phyloP scores from a whole-genome alignment of 2,888 invertebrate genomes.

The Sphecodes monilicornis region DNA sequence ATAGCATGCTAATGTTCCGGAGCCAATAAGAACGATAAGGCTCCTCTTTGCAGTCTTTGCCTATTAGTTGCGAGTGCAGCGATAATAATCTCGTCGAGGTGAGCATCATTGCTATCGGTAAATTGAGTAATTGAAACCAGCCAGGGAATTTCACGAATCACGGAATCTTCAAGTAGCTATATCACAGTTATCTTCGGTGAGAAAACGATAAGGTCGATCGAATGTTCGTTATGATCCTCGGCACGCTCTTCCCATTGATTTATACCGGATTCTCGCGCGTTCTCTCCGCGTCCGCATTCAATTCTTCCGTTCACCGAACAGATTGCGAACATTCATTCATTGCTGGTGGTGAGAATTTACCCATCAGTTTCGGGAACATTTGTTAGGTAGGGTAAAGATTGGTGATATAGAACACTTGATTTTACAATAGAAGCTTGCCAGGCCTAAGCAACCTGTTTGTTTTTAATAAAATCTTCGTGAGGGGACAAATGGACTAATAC shows the following conservation, averaged over 20 bases:
- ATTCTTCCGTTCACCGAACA: background rate
- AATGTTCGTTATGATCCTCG: constrained; percentile 59
- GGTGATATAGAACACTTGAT: no score
- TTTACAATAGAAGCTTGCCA: no score
- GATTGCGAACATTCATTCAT: background rate
- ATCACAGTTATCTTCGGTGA: constrained; percentile 46
- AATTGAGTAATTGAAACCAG: constrained; percentile 52
- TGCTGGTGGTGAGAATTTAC: no score
- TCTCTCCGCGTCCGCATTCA: constrained; percentile 40
- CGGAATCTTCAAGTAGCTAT: constrained; percentile 50
- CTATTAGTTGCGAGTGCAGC: constrained; percentile 71
- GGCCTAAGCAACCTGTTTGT: no score
- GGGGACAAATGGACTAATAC: no score
- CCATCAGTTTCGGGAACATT: no score
- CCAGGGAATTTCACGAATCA: constrained; percentile 47
- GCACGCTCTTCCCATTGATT: constrained; percentile 48
- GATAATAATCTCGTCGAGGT: constrained; percentile 68
- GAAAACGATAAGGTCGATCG: constrained; percentile 58
- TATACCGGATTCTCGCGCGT: constrained; percentile 13
- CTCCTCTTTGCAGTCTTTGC: background rate
- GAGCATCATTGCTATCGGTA: constrained; percentile 52
- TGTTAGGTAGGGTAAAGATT: no score
- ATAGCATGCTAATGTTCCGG: no score
- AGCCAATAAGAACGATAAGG: no score
- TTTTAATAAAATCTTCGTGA: no score